Evolutionary conservation across 2,113 vertebrate species (phyloP).

Genomic region (Pica pica): DNA sequence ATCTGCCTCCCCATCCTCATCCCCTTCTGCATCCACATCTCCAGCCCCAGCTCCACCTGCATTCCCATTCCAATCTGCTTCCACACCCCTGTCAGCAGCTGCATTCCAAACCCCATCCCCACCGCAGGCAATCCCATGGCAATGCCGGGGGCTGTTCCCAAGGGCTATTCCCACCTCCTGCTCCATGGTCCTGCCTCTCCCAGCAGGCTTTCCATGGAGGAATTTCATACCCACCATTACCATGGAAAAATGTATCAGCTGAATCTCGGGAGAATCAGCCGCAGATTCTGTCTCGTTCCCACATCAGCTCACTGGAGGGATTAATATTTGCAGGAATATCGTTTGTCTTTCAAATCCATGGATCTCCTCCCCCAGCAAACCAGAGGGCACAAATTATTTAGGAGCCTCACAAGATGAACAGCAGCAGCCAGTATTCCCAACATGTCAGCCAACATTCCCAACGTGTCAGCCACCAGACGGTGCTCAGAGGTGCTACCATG

Average conservation of each 20-base stretch:
- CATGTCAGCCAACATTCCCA: background rate
- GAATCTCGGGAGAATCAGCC: background rate
- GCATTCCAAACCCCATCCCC: background rate
- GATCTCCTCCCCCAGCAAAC: background rate
- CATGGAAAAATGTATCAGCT: background rate
- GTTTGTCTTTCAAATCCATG: background rate
- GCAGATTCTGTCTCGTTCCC: background rate
- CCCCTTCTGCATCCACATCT: background rate
- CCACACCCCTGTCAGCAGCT: no score
- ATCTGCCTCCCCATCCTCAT: background rate
- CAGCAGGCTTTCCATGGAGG: background rate
- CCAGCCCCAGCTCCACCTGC: background rate
- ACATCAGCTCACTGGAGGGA: background rate
- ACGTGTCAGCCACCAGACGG: background rate
- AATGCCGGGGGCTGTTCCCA: background rate
- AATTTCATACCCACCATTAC: background rate
- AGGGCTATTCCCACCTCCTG: background rate
- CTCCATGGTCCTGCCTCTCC: background rate
- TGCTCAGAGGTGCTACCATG: background rate
- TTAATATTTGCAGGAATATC: background rate
- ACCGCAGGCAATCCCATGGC: background rate
- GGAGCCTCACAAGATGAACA: background rate
- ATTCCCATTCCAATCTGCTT: background rate
- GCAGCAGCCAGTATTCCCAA: background rate
- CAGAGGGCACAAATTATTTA: background rate